Evolutionary conservation across 2,113 vertebrate species (phyloP).

Genomic region (Sula dactylatra): DNA sequence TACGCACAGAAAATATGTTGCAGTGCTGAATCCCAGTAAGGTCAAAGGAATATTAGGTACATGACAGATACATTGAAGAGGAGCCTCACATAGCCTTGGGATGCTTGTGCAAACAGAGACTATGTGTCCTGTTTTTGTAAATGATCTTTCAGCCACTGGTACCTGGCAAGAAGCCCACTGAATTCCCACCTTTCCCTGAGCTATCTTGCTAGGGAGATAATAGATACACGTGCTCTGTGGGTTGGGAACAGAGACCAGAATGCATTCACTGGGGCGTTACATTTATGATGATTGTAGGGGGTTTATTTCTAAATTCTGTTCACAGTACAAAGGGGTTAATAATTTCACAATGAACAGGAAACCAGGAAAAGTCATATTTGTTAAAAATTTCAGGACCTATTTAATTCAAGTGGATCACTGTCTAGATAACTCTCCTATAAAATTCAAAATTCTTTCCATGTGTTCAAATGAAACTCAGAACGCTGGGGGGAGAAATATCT

Average conservation of each 20-base stretch:
- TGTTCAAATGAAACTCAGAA: neutral
- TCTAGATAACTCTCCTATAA: neutral
- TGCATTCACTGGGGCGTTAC: neutral
- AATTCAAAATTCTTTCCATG: neutral
- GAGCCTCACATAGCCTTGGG: neutral
- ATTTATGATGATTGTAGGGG: neutral
- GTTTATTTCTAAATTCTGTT: neutral
- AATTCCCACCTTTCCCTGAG: neutral
- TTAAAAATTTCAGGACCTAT: neutral
- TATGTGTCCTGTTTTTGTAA: neutral
- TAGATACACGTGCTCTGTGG: fast-evolving
- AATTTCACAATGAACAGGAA: neutral
- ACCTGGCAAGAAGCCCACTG: neutral
- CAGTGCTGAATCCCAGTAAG: neutral
- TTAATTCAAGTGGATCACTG: neutral
- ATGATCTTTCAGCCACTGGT: neutral
- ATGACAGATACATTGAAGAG: neutral
- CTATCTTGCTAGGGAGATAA: neutral
- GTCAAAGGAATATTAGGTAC: neutral
- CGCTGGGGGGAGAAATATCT: neutral
- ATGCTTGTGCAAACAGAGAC: neutral
- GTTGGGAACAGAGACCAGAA: neutral
- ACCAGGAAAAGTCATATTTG: neutral
- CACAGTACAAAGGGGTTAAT: neutral
- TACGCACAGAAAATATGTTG: neutral